Percentiles rank a stretch among this genome's conserved stretches.
Evolutionary conservation across 1,140 invertebrate species (phyloP).

Genomic region (Camponotus floridanus): DNA sequence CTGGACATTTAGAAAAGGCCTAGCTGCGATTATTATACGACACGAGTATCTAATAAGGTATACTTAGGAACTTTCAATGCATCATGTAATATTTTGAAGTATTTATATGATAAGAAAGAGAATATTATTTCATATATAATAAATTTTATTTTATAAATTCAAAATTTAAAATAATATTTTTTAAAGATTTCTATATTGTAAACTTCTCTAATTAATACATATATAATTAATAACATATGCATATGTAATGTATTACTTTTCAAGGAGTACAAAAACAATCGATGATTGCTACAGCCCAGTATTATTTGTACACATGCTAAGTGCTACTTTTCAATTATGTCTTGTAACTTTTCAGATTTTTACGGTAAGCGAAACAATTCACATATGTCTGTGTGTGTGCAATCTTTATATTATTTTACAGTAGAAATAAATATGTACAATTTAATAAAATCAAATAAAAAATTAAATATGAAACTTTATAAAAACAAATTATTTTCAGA

Average conservation of each 20-base stretch:
- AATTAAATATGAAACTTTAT: background rate
- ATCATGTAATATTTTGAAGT: background rate
- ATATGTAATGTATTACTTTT: background rate
- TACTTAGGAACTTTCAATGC: background rate
- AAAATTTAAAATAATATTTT: too few relatives aligned
- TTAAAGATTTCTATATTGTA: too few relatives aligned
- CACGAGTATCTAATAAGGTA: conserved; percentile 70
- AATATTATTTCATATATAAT: too few relatives aligned
- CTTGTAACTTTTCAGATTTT: conserved; percentile 51
- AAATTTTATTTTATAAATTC: too few relatives aligned
- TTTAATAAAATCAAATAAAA: too few relatives aligned
- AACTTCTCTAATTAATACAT: too few relatives aligned
- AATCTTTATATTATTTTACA: too few relatives aligned
- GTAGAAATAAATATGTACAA: background rate
- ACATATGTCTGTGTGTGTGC: too few relatives aligned
- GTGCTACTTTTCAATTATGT: conserved; percentile 45
- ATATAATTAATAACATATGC: background rate
- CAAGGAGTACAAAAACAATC: conserved; percentile 35
- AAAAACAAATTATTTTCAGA: too few relatives aligned
- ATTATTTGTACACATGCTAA: conserved; percentile 56
- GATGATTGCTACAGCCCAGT: conserved; percentile 60
- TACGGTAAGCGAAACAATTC: conserved; percentile 37
- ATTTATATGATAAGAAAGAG: too few relatives aligned
- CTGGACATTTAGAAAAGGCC: conserved; percentile 23
- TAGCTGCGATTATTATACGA: conserved; percentile 56